These are phyloP conservation scores for Dicrostonyx torquatus DNA, from an alignment of 2,797 vertebrate species.

Conservation along the genomic window DNA sequence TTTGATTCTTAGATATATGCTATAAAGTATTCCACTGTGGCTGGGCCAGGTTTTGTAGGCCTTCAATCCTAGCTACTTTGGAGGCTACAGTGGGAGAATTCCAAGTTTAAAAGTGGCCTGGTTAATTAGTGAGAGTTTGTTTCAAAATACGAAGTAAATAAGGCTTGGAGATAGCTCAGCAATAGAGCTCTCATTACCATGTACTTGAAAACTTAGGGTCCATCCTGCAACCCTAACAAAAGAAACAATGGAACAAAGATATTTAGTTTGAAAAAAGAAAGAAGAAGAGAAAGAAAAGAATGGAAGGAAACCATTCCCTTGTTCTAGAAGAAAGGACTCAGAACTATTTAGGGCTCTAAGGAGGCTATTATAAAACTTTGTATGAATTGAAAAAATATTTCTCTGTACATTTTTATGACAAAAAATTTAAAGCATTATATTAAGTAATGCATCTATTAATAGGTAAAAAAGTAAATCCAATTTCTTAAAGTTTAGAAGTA, in stretches of 20 bases:
- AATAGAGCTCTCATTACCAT: not conserved
- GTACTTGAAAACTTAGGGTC: not conserved
- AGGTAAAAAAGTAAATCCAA: not conserved
- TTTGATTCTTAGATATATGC: not conserved
- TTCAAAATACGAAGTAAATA: not conserved
- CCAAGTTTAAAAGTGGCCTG: not conserved
- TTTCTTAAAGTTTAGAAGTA: slow-evolving; percentile 16
- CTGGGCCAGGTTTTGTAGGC: not conserved
- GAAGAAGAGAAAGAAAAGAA: not conserved
- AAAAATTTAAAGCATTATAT: not conserved
- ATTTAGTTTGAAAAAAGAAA: not conserved
- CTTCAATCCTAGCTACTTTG: not conserved
- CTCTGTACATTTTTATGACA: not conserved
- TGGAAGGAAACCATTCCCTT: not conserved
- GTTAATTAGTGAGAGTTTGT: not conserved
- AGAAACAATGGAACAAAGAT: not conserved
- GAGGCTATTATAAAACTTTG: not conserved
- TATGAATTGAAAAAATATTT: slow-evolving; percentile 34
- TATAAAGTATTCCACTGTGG: not conserved
- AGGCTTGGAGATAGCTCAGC: not conserved
- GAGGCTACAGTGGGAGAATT: not conserved
- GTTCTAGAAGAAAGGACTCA: slow-evolving; percentile 26
- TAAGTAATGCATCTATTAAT: slow-evolving; percentile 22
- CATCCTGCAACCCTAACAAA: not conserved
- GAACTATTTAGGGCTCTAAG: slow-evolving; percentile 4